Percentiles rank a stretch among this genome's conserved stretches.
These are phyloP conservation scores for Mustelus asterias DNA, from an alignment of 2,113 vertebrate species.

Conservation along the genomic window DNA sequence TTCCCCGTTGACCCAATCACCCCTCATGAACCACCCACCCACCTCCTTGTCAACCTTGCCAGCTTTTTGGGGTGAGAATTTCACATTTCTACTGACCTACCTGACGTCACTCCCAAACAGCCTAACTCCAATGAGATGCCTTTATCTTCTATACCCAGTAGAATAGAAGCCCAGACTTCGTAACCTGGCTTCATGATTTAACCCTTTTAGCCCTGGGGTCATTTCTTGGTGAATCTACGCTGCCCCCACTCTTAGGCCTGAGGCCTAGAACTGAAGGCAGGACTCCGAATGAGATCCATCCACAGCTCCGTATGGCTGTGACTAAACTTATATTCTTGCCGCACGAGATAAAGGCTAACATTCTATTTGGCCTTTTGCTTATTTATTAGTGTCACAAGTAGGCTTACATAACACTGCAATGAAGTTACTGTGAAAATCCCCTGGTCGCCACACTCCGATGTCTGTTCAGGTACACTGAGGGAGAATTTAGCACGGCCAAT, in stretches of 20 bases:
- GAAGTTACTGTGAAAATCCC: too few species aligned
- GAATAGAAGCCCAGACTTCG: not conserved
- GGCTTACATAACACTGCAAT: too few species aligned
- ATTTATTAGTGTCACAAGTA: too few species aligned
- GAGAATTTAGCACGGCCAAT: too few species aligned
- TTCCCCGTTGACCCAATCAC: not conserved
- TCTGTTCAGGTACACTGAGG: too few species aligned
- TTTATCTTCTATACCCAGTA: not conserved
- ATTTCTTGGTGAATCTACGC: not conserved
- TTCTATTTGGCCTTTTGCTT: not conserved
- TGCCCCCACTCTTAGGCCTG: not conserved
- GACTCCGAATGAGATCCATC: not conserved
- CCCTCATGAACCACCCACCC: too few species aligned
- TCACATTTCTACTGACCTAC: not conserved
- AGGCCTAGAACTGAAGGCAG: not conserved
- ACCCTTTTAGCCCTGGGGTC: not conserved
- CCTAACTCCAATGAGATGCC: not conserved
- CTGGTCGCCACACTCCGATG: too few species aligned
- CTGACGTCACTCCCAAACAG: not conserved
- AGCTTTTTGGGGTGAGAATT: not conserved
- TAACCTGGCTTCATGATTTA: not conserved
- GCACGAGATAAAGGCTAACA: not conserved
- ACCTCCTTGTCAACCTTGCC: not conserved
- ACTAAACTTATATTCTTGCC: not conserved
- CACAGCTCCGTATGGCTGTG: not conserved